Conservation (phyloP, 2,888 invertebrate species). For the Uloborus plumipes region DNA sequence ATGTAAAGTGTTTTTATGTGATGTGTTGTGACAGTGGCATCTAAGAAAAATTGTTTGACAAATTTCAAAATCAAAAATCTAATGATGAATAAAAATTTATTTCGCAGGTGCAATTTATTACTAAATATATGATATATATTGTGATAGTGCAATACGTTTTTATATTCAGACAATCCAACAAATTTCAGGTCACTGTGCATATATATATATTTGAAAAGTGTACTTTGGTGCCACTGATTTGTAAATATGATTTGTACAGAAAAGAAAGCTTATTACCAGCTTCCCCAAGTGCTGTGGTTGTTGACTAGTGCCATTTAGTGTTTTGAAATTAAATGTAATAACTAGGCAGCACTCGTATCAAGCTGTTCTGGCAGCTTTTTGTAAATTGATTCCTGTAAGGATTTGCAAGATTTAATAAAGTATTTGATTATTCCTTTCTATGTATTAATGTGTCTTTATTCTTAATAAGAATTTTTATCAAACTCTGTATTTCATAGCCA, state of each 20-base stretch:
- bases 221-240: slow-evolving; percentile 36
- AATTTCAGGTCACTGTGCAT: slow-evolving; percentile 7
- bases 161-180: slow-evolving; percentile 45
- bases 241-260: slow-evolving; percentile 57
- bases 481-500: too few species aligned
- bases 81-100: background rate
- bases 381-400: slow-evolving; percentile 56
- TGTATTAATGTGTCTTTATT: too few species aligned
- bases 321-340: slow-evolving; percentile 44
- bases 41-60: too few species aligned
- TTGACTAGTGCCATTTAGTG: slow-evolving; percentile 52
- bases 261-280: slow-evolving; percentile 28
- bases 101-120: slow-evolving; percentile 43
- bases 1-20: too few species aligned
- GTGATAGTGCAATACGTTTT: slow-evolving; percentile 47
- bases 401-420: slow-evolving; percentile 50
- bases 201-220: slow-evolving; percentile 21
- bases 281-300: slow-evolving; percentile 31
- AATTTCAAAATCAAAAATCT: too few species aligned
- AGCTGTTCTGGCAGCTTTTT: slow-evolving; percentile 40
- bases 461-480: too few species aligned
- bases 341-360: slow-evolving; percentile 40
- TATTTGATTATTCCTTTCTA: slow-evolving; percentile 24
- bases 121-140: background rate
- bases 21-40: too few species aligned